Evolutionary conservation across 2,797 vertebrate species (phyloP).

Genomic region (Hozukius guyotensis): DNA sequence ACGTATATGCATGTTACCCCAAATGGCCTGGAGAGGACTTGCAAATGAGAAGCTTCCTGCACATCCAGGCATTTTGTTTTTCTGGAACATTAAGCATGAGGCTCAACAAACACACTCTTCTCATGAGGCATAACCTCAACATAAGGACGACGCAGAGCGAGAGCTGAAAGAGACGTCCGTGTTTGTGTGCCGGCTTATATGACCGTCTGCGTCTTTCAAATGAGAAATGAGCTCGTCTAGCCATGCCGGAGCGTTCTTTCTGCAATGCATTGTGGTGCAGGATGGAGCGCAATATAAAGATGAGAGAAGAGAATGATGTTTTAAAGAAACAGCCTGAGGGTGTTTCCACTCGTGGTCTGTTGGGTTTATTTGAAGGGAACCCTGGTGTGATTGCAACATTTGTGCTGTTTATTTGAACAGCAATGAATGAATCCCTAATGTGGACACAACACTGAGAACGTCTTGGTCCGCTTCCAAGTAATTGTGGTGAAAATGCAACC

Average conservation of each 20-base stretch:
- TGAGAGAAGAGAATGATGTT: conserved; percentile 5
- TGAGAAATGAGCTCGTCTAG: conserved; percentile 22
- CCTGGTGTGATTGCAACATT: conserved; percentile 31
- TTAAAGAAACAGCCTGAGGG: conserved; percentile 27
- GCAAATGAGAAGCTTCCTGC: conserved; percentile 23
- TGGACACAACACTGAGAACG: neutral
- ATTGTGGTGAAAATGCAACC: neutral
- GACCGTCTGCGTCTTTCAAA: conserved; percentile 13
- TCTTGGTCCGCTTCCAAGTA: neutral
- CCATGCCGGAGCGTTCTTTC: conserved; percentile 10
- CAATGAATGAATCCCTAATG: neutral
- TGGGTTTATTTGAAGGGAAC: conserved; percentile 27
- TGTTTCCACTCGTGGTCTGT: conserved; percentile 17
- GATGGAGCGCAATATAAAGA: conserved; percentile 6
- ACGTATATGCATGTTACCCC: conserved; percentile 3
- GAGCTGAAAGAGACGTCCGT: neutral
- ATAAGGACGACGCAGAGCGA: neutral
- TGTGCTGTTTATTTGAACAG: conserved; percentile 33
- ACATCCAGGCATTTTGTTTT: neutral
- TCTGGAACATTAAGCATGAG: conserved; percentile 11
- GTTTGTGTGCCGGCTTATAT: conserved; percentile 9
- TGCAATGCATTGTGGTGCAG: neutral
- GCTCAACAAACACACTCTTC: neutral
- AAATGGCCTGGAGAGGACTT: conserved; percentile 10
- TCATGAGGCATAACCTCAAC: neutral